Base-by-base conservation (phyloP, 2,113 vertebrate genomes). In the Entelurus aequoreus region DNA sequence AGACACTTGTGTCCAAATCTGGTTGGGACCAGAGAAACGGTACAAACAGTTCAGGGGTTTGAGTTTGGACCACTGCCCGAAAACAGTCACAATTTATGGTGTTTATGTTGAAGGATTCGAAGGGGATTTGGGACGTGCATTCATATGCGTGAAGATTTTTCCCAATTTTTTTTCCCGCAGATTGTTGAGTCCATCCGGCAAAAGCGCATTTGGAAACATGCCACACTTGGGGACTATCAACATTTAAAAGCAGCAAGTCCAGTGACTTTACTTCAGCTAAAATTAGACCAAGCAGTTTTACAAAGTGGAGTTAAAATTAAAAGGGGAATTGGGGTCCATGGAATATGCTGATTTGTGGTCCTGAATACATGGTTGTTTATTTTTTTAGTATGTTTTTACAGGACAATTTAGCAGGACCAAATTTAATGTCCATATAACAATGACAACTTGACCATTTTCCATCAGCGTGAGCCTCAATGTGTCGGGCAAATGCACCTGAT, bases 1-100 rank as follows among this genome's bases (percentile, higher is more conserved):
- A 74, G 79, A 84, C 60, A 80, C 65, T 80, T 71, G 65, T 81
- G 73, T 67, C 86, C 86, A 88, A 89, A 90, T 89, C 76, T 82
- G 83, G 84, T 86, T 78, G 88, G 80, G 79, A 82, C 79, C 57
- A 63, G 80, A 82, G 68, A 80, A 81, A 72, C 2, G 68, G 54
- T 59, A 59, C 81, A 74, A 83, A 83, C 76, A 80, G 64, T 44
- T 44, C 10, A 4, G 9, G 42, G 42, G 11, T 2, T 46, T 46
- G 42, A 44, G 36, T 77, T 81, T 89, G 86, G 85, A 82, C 36
- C 63, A 4, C 5, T 2, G 69, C 84, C 81, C 65, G 15, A 62
- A 72, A 64, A 66, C 59, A 44, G 59, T 72, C 56, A 54, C 38
- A 75, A 87, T 87, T 88, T 49, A 90, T 88, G 15, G 75, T 88